Evolutionary conservation across 1,140 invertebrate species (phyloP).

Genomic region (Gerris buenoi): DNA sequence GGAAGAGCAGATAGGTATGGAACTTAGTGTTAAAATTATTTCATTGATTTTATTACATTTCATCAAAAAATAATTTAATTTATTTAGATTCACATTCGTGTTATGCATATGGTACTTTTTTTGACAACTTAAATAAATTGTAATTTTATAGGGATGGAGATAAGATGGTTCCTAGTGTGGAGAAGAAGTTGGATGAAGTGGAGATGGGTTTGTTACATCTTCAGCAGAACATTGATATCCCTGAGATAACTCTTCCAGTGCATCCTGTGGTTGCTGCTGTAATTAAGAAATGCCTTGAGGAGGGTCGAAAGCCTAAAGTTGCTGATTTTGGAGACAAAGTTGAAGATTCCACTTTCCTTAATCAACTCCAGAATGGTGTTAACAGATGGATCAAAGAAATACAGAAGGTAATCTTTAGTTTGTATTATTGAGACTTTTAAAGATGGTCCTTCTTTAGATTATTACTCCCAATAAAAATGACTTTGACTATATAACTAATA

Average conservation of each 20-base stretch:
- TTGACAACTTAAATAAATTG: too few relatives aligned
- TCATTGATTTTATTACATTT: too few relatives aligned
- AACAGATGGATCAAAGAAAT: slow-evolving; percentile 99
- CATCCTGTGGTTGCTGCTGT: slow-evolving; percentile 73
- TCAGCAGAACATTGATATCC: slow-evolving; percentile 99
- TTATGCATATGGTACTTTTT: too few relatives aligned
- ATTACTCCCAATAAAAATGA: too few relatives aligned
- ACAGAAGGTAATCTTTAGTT: slow-evolving; percentile 86
- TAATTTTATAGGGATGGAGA: slow-evolving; percentile 70
- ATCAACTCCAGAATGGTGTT: slow-evolving; percentile 90
- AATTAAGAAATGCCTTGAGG: slow-evolving; percentile 83
- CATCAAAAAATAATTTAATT: too few relatives aligned
- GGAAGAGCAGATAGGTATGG: slow-evolving; percentile 83
- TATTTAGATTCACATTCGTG: too few relatives aligned
- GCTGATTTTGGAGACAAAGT: slow-evolving; percentile 88
- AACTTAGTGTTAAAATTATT: too few relatives aligned
- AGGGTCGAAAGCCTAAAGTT: slow-evolving; percentile 84
- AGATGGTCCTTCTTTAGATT: too few relatives aligned
- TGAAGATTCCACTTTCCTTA: slow-evolving; percentile 93
- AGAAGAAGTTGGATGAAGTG: slow-evolving; percentile 98
- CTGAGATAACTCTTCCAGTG: slow-evolving; percentile 86
- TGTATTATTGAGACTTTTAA: too few relatives aligned
- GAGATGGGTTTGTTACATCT: slow-evolving; percentile 98
- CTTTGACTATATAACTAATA: too few relatives aligned
- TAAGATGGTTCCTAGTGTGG: slow-evolving; percentile 96